phyloP scores from a whole-genome alignment of 2,797 vertebrate species.

The Phrynocephalus guinanensis region DNA sequence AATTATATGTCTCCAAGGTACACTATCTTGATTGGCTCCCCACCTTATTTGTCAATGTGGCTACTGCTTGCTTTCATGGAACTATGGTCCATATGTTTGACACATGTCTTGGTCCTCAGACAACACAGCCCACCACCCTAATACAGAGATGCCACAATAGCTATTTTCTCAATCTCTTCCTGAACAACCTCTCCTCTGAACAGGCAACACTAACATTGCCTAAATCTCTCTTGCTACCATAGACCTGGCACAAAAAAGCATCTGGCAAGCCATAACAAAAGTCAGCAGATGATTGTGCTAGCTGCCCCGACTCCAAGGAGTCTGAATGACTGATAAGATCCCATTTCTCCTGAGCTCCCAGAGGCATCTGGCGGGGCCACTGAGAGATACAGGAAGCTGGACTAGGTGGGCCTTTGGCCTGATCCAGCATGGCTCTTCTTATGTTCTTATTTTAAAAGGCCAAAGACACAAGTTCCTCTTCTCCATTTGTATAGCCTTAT shows the following conservation, averaged over 20 bases:
- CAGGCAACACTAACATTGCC: not conserved
- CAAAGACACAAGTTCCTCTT: not conserved
- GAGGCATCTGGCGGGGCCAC: too few relatives aligned
- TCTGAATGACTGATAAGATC: not conserved
- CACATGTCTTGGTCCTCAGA: not conserved
- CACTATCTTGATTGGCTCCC: not conserved
- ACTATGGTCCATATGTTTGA: not conserved
- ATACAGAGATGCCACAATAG: too few relatives aligned
- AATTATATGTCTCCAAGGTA: not conserved
- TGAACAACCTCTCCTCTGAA: not conserved
- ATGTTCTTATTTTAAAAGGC: not conserved
- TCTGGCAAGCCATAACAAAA: not conserved
- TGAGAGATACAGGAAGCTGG: too few relatives aligned
- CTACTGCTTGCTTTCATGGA: not conserved
- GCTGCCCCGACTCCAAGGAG: not conserved
- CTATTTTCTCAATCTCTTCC: not conserved
- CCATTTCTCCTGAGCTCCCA: not conserved
- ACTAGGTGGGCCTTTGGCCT: too few relatives aligned
- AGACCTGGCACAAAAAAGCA: not conserved
- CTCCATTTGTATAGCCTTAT: not conserved
- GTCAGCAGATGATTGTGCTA: not conserved
- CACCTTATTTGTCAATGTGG: not conserved
- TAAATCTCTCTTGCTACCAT: not conserved
- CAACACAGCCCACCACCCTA: not conserved
- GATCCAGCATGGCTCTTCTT: too few relatives aligned